Evolutionary conservation across 1,140 invertebrate genomes (phyloP).

Genomic region (Danaus melanippus): DNA sequence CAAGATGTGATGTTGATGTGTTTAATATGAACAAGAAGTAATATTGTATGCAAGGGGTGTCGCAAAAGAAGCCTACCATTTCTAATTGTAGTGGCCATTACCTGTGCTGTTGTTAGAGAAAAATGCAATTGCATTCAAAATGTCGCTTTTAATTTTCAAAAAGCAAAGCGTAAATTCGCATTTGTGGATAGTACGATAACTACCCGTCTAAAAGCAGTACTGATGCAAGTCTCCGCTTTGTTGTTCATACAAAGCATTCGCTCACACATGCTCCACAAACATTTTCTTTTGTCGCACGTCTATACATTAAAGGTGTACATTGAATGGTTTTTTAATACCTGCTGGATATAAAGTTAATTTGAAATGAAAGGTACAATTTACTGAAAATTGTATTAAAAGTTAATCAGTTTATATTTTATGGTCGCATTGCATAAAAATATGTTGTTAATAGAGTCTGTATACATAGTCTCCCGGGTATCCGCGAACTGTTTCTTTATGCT

Average conservation of each 20-base stretch:
- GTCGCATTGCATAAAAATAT: no score
- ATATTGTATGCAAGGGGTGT: constrained; percentile 49
- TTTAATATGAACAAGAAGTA: constrained; percentile 10
- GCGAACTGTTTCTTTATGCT: constrained; percentile 33
- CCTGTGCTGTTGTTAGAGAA: constrained; percentile 45
- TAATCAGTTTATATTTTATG: no score
- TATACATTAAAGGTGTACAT: constrained; percentile 7
- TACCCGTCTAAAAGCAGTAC: constrained; percentile 54
- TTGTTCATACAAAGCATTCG: constrained; percentile 51
- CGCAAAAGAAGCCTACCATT: constrained; percentile 49
- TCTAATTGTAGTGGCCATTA: constrained; percentile 63
- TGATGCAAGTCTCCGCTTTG: constrained; percentile 49
- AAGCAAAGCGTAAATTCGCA: constrained; percentile 60
- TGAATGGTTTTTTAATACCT: constrained; percentile 2
- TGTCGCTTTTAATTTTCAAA: constrained; percentile 65
- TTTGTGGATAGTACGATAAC: constrained; percentile 52
- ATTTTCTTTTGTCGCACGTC: constrained; percentile 19
- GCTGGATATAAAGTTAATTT: constrained; percentile 5
- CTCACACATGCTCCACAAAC: constrained; percentile 43
- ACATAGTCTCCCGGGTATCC: constrained; percentile 12
- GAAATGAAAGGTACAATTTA: background rate
- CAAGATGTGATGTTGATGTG: background rate
- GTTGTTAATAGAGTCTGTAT: no score
- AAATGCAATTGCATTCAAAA: constrained; percentile 62
- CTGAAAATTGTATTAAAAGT: no score